Conservation (phyloP, 2,113 vertebrate species). For the Neopipo cinnamomea region DNA sequence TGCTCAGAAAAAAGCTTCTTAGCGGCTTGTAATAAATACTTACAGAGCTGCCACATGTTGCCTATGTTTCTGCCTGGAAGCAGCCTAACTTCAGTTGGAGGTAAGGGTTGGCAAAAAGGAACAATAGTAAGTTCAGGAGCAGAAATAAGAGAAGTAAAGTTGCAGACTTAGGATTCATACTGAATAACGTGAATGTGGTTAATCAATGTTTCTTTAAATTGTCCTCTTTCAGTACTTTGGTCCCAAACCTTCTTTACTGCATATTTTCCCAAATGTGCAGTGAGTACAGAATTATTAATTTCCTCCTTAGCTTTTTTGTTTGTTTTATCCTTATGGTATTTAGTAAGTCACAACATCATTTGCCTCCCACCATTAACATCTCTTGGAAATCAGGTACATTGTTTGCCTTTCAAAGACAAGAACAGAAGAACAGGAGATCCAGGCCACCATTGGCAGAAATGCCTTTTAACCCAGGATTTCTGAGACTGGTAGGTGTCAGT, state of each 20-base stretch:
- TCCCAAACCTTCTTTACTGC: neutral
- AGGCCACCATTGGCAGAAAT: neutral
- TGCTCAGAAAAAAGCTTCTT: constrained; percentile 53
- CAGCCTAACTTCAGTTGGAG: neutral
- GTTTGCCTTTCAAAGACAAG: neutral
- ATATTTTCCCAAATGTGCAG: neutral
- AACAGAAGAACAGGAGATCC: neutral
- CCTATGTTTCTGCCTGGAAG: constrained; percentile 6
- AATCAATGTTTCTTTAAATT: neutral
- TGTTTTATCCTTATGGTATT: neutral
- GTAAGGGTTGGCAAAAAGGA: neutral
- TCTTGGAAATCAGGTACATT: neutral
- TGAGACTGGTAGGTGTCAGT: neutral
- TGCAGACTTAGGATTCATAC: neutral
- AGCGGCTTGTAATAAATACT: constrained; percentile 8
- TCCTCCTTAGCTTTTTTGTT: neutral
- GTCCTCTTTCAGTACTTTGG: neutral
- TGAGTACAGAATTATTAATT: neutral
- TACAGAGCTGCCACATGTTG: neutral
- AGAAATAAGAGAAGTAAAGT: neutral
- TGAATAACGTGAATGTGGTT: neutral
- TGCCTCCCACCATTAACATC: neutral
- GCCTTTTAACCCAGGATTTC: neutral
- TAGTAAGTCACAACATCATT: neutral
- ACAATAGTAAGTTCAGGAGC: neutral